A percentile compares a stretch with the other conserved stretches of the same genome.
phyloP scores from a whole-genome alignment of 2,113 vertebrate genomes.

The Antechinus flavipes region DNA sequence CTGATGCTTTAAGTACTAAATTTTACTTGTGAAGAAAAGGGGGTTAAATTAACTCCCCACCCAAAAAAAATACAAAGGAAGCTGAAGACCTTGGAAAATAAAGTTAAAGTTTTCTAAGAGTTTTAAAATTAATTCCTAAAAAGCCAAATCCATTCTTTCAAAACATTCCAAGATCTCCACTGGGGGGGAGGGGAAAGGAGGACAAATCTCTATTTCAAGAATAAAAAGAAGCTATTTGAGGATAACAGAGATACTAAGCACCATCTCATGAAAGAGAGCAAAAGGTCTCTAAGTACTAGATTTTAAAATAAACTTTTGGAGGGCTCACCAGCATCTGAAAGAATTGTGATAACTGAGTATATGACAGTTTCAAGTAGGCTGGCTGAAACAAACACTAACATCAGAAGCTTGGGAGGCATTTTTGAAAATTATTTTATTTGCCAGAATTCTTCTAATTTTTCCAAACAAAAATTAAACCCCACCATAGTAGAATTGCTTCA shows the following conservation, averaged over 20 bases:
- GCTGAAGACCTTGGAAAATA: neutral
- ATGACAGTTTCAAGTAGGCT: neutral
- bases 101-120: neutral
- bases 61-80: neutral
- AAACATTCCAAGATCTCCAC: constrained; percentile 33
- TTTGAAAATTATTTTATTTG: constrained; percentile 34
- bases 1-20: neutral
- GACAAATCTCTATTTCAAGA: neutral
- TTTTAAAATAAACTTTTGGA: constrained; percentile 42
- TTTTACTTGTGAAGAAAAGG: neutral
- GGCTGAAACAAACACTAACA: constrained; percentile 9
- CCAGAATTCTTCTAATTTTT: neutral
- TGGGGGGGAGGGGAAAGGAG: neutral
- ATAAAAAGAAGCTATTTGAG: constrained; percentile 13
- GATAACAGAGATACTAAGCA: constrained; percentile 42
- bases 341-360: constrained; percentile 47
- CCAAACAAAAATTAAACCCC: neutral
- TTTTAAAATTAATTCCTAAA: constrained; percentile 22
- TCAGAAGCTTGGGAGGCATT: constrained; percentile 7
- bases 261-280: constrained; percentile 1
- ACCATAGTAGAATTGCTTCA: neutral
- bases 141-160: constrained; percentile 31
- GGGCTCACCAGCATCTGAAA: constrained; percentile 6
- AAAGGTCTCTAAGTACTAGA: neutral
- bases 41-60: neutral